Evolutionary conservation across 2,113 vertebrate genomes (phyloP).

Genomic region (Camelus bactrianus): DNA sequence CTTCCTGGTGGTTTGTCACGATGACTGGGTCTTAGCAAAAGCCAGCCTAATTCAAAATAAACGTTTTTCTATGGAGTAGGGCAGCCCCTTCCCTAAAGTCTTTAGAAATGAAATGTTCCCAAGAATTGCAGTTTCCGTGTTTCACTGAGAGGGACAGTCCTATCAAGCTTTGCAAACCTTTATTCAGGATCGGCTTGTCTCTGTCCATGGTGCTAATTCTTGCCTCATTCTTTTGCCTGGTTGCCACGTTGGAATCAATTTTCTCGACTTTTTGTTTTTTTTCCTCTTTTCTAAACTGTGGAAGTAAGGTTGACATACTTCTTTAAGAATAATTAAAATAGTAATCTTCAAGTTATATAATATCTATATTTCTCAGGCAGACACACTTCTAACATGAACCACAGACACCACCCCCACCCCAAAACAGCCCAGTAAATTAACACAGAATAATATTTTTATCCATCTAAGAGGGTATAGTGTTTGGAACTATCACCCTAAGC

Average conservation of each 20-base stretch:
- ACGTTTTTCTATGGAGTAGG: neutral
- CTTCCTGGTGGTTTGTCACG: neutral
- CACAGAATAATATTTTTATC: neutral
- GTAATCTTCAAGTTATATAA: neutral
- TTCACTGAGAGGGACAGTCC: neutral
- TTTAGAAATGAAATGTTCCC: conserved; percentile 18
- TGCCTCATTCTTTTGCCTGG: neutral
- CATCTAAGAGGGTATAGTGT: neutral
- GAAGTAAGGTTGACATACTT: neutral
- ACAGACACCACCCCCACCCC: neutral
- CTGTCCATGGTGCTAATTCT: conserved; percentile 85
- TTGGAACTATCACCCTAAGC: neutral
- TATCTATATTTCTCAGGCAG: neutral
- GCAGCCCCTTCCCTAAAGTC: conserved; percentile 10
- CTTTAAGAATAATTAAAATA: conserved; percentile 50
- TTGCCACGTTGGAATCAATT: neutral
- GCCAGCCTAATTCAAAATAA: conserved; percentile 41
- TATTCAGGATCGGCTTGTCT: neutral
- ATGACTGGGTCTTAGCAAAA: conserved; percentile 31
- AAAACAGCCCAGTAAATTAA: neutral
- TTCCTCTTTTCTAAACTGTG: neutral
- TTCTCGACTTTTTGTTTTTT: neutral
- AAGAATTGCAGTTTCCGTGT: neutral
- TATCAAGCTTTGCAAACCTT: neutral
- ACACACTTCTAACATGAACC: conserved; percentile 14